phyloP scores from a whole-genome alignment of 2,888 invertebrate genomes.

The Scaptomyza flava region DNA sequence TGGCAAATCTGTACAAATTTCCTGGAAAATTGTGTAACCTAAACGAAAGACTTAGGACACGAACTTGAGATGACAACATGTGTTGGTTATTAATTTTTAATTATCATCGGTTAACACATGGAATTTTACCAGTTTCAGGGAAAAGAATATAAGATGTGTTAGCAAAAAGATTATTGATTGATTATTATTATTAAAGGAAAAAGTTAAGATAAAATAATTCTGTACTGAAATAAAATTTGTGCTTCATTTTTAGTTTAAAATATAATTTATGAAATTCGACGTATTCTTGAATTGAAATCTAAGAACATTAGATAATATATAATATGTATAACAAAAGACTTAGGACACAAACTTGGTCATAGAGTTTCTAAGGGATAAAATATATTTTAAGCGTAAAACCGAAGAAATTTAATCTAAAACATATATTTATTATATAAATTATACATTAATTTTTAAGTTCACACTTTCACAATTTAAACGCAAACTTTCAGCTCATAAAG shows the following conservation, averaged over 20 bases:
- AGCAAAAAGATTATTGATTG: no score
- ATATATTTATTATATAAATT: not conserved
- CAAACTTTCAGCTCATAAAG: constrained; percentile 21
- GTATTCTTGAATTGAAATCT: no score
- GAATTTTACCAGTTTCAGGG: not conserved
- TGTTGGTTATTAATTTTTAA: not conserved
- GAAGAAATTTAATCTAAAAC: no score
- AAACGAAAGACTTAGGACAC: constrained; percentile 61
- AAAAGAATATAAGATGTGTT: no score
- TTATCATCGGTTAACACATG: not conserved
- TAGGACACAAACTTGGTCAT: not conserved
- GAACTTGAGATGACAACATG: constrained; percentile 23
- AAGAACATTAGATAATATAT: no score
- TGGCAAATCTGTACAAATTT: constrained; percentile 38
- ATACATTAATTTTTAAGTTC: not conserved
- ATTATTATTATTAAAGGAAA: no score
- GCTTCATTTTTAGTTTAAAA: no score
- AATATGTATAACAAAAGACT: constrained; percentile 26
- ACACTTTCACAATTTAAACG: constrained; percentile 37
- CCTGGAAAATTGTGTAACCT: constrained; percentile 52
- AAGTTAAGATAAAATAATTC: no score
- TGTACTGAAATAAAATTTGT: no score
- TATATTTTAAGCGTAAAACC: no score
- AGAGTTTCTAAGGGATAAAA: no score
- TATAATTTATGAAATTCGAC: no score